Percentiles rank a stretch among this genome's conserved stretches.
Evolutionary conservation across 2,888 invertebrate genomes (phyloP).

Genomic region (Caenorhabditis wallacei): DNA sequence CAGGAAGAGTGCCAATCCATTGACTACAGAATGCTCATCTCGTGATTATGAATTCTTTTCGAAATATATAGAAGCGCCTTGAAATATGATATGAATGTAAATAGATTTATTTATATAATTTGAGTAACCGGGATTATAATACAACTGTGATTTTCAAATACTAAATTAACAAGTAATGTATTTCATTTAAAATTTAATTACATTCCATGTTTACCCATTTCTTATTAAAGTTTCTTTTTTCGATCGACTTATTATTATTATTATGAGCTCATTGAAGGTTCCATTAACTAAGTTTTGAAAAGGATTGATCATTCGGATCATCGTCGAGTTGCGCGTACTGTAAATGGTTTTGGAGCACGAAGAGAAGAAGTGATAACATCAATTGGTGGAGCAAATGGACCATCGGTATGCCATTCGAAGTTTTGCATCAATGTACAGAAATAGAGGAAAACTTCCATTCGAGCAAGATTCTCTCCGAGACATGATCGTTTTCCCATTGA

Average conservation of each 20-base stretch:
- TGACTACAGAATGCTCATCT: constrained; percentile 20
- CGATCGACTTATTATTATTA: constrained; percentile 2
- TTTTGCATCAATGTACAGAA: constrained; percentile 69
- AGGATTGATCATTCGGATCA: neutral
- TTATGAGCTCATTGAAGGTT: constrained; percentile 29
- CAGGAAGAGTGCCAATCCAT: constrained; percentile 26
- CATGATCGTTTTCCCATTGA: constrained; percentile 69
- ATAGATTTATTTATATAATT: constrained; percentile 27
- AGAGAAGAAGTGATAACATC: constrained; percentile 67
- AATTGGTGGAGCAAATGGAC: constrained; percentile 54
- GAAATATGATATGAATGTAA: neutral
- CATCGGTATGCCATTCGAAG: constrained; percentile 63
- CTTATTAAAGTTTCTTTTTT: constrained; percentile 31
- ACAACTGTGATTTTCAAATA: constrained; percentile 18
- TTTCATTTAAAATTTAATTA: constrained; percentile 6
- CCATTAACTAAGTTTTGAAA: neutral
- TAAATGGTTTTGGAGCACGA: constrained; percentile 65
- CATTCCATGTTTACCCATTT: constrained; percentile 33
- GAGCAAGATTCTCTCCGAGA: constrained; percentile 67
- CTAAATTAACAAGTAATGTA: constrained; percentile 26
- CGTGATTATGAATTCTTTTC: constrained; percentile 48
- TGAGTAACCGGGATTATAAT: constrained; percentile 20
- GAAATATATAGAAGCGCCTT: constrained; percentile 35
- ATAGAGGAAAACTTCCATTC: constrained; percentile 70
- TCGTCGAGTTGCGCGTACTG: constrained; percentile 53